Evolutionary conservation across 2,113 vertebrate genomes (phyloP), one percentile per base, ranked within the genome.

Genomic region (Istiophorus platypterus): DNA sequence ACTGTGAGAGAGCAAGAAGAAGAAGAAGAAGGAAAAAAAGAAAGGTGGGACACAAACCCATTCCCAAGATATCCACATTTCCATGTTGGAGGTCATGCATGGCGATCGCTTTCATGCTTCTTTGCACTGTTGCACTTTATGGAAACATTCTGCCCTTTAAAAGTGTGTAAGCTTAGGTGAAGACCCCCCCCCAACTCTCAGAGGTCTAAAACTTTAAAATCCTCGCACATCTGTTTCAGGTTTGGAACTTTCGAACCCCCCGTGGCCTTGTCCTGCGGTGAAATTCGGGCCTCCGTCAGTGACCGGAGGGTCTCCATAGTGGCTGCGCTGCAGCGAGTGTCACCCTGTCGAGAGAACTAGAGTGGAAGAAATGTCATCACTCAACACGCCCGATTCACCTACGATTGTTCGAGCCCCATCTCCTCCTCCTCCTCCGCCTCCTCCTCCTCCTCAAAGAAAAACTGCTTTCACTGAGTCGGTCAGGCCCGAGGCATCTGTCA

Each of bases 291-390:
- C 66, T 71, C 31, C 12, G 58, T 68, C 80, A 49, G 22, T 71
- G 59, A 78, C 41, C 2, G 17, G 22, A 49, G 42, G 49, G 41
- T 45, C 58, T 52, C 54, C 17, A 49, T 57, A 51, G 49, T 56
- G 56, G 61, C 63, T 24, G n/a, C n/a, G 45, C 27, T 52, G 51
- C 22, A 31, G 49, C 37, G 72, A 27, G 59, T 70, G 88, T 81
- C 61, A 61, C 66, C 71, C 67, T 71, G 78, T 73, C 56, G 86
- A 88, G 86, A 80, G 82, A 87, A 57, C 47, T 69, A 76, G 68
- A 91, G 85, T 68, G 78, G 84, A 87, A 91, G 85, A 81, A 64
- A 85, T 87, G 62, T 66, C 74, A 58, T 78, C 82, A 88, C 76
- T 91, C 87, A 82, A 72, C 61, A 2, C 27, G 34, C 51, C 59